Evolutionary conservation across 2,797 vertebrate species (phyloP).

Genomic region (Rousettus madagascariensis): DNA sequence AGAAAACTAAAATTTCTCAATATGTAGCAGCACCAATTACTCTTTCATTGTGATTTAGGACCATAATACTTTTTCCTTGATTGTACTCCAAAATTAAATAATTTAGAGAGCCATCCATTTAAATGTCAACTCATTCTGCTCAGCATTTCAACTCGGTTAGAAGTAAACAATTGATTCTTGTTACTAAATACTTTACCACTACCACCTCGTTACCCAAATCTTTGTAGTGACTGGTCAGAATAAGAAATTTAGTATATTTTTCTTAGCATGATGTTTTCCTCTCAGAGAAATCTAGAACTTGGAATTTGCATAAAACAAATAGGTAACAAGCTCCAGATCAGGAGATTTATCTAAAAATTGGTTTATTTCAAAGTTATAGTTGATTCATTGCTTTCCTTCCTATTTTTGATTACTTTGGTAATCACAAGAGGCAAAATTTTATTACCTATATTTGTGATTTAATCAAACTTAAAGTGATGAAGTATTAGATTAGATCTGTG

Average conservation of each 20-base stretch:
- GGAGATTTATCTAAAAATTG: constrained; percentile 8
- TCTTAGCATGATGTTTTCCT: background rate
- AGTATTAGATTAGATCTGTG: background rate
- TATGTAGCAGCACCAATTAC: background rate
- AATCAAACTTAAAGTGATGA: constrained; percentile 9
- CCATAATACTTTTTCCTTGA: background rate
- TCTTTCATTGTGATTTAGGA: constrained; percentile 15
- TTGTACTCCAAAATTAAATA: constrained; percentile 21
- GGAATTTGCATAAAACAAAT: background rate
- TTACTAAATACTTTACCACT: background rate
- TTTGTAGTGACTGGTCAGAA: background rate
- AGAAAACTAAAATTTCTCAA: constrained; percentile 35
- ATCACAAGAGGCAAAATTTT: constrained; percentile 22
- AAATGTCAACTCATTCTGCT: background rate
- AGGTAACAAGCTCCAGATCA: background rate
- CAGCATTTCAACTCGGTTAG: background rate
- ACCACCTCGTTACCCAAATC: background rate
- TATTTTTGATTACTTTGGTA: constrained; percentile 9
- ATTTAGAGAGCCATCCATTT: background rate
- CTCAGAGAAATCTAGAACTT: background rate
- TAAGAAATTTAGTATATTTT: background rate
- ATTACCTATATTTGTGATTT: constrained; percentile 29
- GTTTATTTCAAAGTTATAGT: background rate
- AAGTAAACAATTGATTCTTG: background rate
- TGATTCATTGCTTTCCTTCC: constrained; percentile 2